Evolutionary conservation across 2,113 vertebrate species (phyloP).

Genomic region (Silurus asotus): DNA sequence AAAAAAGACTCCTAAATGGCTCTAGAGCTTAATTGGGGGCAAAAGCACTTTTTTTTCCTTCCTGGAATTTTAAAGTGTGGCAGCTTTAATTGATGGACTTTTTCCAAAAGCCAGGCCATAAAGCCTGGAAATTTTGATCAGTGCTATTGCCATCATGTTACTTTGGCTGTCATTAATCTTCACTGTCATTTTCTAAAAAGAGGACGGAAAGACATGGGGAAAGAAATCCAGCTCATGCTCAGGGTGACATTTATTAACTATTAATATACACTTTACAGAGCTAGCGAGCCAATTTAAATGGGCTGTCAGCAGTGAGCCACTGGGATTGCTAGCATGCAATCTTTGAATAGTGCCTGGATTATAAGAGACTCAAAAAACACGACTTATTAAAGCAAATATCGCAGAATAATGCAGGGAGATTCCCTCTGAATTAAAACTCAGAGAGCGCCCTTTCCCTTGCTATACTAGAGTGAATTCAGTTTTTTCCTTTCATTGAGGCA

Average conservation of each 20-base stretch:
- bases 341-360: conserved; percentile 22
- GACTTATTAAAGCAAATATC: neutral
- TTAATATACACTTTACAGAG: conserved; percentile 42
- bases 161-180: conserved; percentile 43
- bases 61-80: conserved; percentile 33
- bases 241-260: conserved; percentile 46
- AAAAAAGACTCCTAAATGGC: conserved; percentile 42
- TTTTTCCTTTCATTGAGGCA: neutral
- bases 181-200: conserved; percentile 30
- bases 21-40: conserved; percentile 49
- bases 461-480: neutral
- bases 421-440: neutral
- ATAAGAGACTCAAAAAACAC: conserved; percentile 2
- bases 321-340: conserved; percentile 18
- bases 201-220: conserved; percentile 33
- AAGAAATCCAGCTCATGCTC: conserved; percentile 28
- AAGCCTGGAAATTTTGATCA: conserved; percentile 33
- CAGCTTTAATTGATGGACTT: conserved; percentile 18
- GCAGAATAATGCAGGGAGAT: conserved; percentile 21
- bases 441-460: neutral
- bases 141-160: conserved; percentile 24
- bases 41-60: conserved; percentile 25
- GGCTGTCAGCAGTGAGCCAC: conserved; percentile 37
- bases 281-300: conserved; percentile 30
- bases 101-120: neutral